Percentiles rank a stretch among this genome's conserved stretches.
Evolutionary conservation across 1,140 invertebrate genomes (phyloP).

Genomic region (Diachasmimorpha longicaudata): DNA sequence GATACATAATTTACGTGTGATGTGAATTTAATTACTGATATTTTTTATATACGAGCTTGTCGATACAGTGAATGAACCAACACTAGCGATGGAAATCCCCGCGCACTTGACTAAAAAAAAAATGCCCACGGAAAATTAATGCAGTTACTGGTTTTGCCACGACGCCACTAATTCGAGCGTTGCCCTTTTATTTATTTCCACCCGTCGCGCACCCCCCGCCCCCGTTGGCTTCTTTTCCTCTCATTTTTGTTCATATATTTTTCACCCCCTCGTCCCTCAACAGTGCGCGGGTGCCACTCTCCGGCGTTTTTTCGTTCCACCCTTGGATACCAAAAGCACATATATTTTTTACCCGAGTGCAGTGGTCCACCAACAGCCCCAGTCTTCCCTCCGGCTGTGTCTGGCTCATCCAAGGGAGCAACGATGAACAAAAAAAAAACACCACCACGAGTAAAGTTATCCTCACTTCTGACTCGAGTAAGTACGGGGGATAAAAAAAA

Average conservation of each 20-base stretch:
- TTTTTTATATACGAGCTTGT: too few species aligned
- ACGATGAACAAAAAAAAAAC: slow-evolving; percentile 8
- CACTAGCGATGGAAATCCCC: background rate
- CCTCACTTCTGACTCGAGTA: slow-evolving; percentile 1
- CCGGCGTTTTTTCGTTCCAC: background rate
- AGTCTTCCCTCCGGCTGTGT: background rate
- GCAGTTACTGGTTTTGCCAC: slow-evolving; percentile 29
- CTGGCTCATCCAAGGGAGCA: background rate
- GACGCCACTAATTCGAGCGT: slow-evolving; percentile 19
- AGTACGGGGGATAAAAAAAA: background rate
- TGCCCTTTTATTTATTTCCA: slow-evolving; percentile 21
- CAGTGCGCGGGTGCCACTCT: background rate
- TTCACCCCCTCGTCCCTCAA: background rate
- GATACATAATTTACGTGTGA: too few species aligned
- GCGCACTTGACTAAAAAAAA: background rate
- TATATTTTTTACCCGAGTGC: background rate
- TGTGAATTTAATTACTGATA: too few species aligned
- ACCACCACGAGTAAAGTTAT: background rate
- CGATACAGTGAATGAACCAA: background rate
- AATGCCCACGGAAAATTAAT: slow-evolving; percentile 17
- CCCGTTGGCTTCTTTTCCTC: background rate
- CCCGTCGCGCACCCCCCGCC: background rate
- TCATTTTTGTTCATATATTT: background rate
- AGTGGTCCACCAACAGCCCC: background rate
- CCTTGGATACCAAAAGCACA: background rate